Evolutionary conservation across 2,888 invertebrate species (phyloP).

Genomic region (Spilarctia lutea): DNA sequence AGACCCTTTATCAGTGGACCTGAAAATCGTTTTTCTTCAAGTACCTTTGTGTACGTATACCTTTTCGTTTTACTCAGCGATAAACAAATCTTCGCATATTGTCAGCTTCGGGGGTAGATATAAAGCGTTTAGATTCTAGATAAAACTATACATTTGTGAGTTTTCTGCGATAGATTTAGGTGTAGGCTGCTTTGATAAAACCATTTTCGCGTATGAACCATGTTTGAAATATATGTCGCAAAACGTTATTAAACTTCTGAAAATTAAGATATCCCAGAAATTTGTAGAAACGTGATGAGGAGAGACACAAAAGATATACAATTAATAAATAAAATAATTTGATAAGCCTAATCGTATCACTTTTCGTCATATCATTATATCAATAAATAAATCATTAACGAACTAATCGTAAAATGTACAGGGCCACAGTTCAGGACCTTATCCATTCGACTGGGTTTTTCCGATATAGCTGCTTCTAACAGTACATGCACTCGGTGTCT

Average conservation of each 20-base stretch:
- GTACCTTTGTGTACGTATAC: slow-evolving; percentile 17
- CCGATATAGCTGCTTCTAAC: too few relatives aligned
- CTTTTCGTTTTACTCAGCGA: slow-evolving; percentile 15
- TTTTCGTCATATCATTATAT: neutral
- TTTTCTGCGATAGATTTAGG: neutral
- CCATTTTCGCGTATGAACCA: neutral
- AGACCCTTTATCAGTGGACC: slow-evolving; percentile 20
- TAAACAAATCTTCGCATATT: slow-evolving; percentile 23
- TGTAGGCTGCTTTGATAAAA: neutral
- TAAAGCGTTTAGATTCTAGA: slow-evolving; percentile 5
- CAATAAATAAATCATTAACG: too few relatives aligned
- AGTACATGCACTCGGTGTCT: too few relatives aligned
- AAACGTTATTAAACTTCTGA: neutral
- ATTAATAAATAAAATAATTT: neutral
- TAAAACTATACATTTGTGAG: slow-evolving; percentile 6
- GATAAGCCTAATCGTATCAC: neutral
- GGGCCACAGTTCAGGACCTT: neutral
- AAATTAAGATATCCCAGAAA: neutral
- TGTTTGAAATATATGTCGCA: neutral
- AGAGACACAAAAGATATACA: neutral
- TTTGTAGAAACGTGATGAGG: neutral
- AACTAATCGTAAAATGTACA: neutral
- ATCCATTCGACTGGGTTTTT: too few relatives aligned
- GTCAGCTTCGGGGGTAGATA: slow-evolving; percentile 12
- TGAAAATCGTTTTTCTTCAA: slow-evolving; percentile 25